Evolutionary conservation across 2,113 vertebrate genomes (phyloP).

Genomic region (Epinephelus fuscoguttatus): DNA sequence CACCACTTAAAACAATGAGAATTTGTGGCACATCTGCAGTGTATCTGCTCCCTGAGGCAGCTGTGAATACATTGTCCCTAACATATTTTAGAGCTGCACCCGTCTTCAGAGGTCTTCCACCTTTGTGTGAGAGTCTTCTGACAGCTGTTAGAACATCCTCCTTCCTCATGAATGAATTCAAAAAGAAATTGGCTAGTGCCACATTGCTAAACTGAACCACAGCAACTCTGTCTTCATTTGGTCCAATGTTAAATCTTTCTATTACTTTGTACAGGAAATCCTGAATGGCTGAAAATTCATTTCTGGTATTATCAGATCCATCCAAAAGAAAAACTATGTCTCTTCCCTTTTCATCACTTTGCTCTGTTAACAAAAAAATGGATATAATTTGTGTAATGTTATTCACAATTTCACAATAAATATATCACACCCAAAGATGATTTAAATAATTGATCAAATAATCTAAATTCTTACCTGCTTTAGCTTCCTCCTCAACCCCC

Average conservation of each 20-base stretch:
- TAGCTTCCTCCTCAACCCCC: conserved; percentile 33
- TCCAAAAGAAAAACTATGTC: conserved; percentile 82
- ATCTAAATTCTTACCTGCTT: conserved; percentile 65
- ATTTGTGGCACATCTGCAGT: conserved; percentile 62
- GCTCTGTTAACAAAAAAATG: conserved; percentile 25
- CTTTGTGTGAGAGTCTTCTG: conserved; percentile 69
- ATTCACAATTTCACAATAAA: not conserved
- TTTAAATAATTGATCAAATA: not conserved
- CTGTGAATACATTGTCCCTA: conserved; percentile 65
- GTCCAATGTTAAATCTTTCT: conserved; percentile 61
- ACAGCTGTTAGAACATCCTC: conserved; percentile 42
- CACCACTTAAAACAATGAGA: conserved; percentile 66
- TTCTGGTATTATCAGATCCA: conserved; percentile 75
- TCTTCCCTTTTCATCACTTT: conserved; percentile 52
- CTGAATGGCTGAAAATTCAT: conserved; percentile 66
- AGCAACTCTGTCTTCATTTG: conserved; percentile 60
- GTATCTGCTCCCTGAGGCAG: conserved; percentile 63
- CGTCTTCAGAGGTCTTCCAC: conserved; percentile 69
- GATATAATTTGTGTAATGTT: not conserved
- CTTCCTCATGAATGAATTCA: conserved; percentile 68
- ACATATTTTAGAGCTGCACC: conserved; percentile 73
- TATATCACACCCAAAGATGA: not conserved
- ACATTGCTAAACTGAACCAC: conserved; percentile 73
- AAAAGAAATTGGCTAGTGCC: conserved; percentile 59
- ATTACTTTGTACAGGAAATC: conserved; percentile 68